phyloP scores from a whole-genome alignment of 2,113 vertebrate genomes.

The Willisornis vidua region DNA sequence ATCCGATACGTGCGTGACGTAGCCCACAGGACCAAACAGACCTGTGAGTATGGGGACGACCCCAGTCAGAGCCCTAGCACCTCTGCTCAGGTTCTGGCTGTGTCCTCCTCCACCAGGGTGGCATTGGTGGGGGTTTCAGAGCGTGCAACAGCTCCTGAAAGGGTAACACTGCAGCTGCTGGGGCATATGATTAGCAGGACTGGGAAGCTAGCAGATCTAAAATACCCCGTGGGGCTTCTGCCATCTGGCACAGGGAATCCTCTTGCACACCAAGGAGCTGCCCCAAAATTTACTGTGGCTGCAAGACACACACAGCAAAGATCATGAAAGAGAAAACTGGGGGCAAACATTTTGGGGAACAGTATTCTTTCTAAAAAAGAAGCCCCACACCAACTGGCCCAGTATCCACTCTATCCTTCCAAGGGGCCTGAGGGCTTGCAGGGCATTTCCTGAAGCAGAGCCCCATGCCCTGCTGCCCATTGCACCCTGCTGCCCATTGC shows the following conservation, averaged over 20 bases:
- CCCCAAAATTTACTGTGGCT: not conserved
- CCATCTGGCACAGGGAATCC: not conserved
- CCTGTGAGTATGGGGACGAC: not conserved
- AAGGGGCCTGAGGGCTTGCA: not conserved
- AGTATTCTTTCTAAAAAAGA: not conserved
- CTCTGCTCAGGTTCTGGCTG: not conserved
- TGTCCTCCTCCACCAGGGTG: not conserved
- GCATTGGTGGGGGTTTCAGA: not conserved
- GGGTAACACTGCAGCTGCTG: not conserved
- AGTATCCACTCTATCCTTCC: not conserved
- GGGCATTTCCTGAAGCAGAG: not conserved
- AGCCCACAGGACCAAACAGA: not conserved
- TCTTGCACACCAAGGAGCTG: not conserved
- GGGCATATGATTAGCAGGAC: not conserved
- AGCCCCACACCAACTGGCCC: not conserved
- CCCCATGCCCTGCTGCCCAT: not conserved
- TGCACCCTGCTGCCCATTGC: not conserved
- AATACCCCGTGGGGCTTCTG: not conserved
- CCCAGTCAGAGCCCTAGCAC: not conserved
- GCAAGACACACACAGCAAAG: not conserved
- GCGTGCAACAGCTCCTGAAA: not conserved
- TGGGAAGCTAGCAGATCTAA: not conserved
- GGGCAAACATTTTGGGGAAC: not conserved
- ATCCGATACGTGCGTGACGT: not conserved
- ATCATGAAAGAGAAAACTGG: not conserved